These are phyloP conservation scores for Lasioglossum pauxillum DNA, from an alignment of 2,888 invertebrate species.

Conservation along the genomic window DNA sequence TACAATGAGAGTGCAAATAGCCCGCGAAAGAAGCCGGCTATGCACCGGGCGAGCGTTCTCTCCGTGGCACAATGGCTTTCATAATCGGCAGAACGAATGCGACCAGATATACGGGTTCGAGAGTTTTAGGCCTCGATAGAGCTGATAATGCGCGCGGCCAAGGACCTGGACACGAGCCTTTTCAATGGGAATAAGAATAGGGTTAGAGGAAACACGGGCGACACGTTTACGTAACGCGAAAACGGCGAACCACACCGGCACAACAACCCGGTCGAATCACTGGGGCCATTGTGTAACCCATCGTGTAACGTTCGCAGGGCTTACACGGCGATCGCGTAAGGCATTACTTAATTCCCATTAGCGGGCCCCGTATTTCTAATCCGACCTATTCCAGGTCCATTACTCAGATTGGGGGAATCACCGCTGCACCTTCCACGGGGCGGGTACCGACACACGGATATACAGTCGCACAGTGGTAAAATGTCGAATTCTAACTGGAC, in stretches of 20 bases:
- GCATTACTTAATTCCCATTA: constrained; percentile 62
- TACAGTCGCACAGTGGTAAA: too few species aligned
- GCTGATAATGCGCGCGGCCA: constrained; percentile 42
- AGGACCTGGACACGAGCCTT: constrained; percentile 4
- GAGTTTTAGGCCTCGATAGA: constrained; percentile 51
- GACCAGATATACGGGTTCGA: constrained; percentile 45
- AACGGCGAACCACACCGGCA: constrained; percentile 16
- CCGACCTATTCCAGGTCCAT: constrained; percentile 42
- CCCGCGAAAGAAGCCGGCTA: constrained; percentile 8
- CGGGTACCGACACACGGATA: not conserved
- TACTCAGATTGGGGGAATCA: constrained; percentile 48
- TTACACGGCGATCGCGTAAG: constrained; percentile 31
- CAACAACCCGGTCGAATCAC: constrained; percentile 48
- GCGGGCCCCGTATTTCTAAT: constrained; percentile 42
- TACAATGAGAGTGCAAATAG: constrained; percentile 59
- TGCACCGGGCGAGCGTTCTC: constrained; percentile 17
- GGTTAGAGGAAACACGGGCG: constrained; percentile 30
- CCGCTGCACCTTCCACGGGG: constrained; percentile 1
- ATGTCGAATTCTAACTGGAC: too few species aligned
- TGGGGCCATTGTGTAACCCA: constrained; percentile 58
- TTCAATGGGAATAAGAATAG: constrained; percentile 52
- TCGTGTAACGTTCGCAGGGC: not conserved
- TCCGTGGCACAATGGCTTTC: constrained; percentile 53
- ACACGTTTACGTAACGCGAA: constrained; percentile 60
- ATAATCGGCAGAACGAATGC: constrained; percentile 58